Conservation (phyloP, 2,797 vertebrate genomes). For the Simalia tracyae region DNA sequence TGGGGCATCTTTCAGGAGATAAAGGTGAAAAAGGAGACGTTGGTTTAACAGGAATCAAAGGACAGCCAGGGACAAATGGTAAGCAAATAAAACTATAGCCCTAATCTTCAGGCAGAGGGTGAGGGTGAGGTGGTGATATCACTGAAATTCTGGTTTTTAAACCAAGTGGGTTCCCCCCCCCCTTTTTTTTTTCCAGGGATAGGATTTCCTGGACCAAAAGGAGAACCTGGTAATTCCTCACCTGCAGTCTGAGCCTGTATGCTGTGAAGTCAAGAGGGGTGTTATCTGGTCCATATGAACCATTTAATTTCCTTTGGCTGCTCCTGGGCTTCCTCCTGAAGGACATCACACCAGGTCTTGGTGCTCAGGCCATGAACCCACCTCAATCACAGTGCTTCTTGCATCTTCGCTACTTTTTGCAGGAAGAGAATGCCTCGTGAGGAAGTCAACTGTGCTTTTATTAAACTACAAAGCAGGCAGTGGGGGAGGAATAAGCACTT, state of each 20-base stretch:
- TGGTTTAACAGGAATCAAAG: conserved; percentile 52
- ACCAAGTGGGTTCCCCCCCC: neutral
- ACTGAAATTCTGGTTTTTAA: neutral
- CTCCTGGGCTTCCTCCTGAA: neutral
- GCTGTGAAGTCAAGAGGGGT: neutral
- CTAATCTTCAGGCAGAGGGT: neutral
- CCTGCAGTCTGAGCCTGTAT: neutral
- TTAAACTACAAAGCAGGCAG: neutral
- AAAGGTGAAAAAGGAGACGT: conserved; percentile 61
- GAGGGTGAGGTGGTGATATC: neutral
- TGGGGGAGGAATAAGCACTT: neutral
- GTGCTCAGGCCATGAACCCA: neutral
- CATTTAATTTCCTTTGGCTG: neutral
- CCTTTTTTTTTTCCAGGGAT: conserved; percentile 44
- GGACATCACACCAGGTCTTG: neutral
- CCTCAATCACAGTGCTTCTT: neutral
- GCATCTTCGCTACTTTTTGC: neutral
- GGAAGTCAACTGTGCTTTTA: neutral
- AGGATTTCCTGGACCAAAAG: conserved; percentile 61
- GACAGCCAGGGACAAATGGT: conserved; percentile 54
- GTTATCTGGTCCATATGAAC: neutral
- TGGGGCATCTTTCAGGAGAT: conserved; percentile 53
- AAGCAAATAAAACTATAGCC: conserved; percentile 1
- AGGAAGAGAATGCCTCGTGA: neutral
- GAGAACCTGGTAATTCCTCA: conserved; percentile 51